A percentile compares a stretch with the other conserved stretches of the same genome.
Conservation (phyloP, 92 coral and sea anemone species). For the Phymanthus crucifer region DNA sequence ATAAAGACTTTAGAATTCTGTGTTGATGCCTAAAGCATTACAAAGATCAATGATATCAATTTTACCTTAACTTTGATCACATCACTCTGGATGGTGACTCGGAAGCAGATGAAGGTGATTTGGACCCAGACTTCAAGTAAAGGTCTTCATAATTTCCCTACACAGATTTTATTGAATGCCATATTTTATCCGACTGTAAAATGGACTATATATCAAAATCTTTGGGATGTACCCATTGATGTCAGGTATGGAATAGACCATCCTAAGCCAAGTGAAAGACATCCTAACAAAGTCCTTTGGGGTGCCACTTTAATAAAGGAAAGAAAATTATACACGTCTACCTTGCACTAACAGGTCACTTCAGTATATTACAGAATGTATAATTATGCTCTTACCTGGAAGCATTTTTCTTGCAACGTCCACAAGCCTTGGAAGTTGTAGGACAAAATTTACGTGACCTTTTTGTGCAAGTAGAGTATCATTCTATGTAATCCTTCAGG, state of each 20-base stretch:
- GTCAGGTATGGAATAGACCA: too few relatives aligned
- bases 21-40: too few relatives aligned
- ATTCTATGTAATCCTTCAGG: background rate
- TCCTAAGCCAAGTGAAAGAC: too few relatives aligned
- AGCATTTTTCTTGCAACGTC: too few relatives aligned
- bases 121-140: conserved; percentile 55
- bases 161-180: background rate
- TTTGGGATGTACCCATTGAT: background rate
- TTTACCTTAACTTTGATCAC: conserved; percentile 46
- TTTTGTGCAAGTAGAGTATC: background rate
- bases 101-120: conserved; percentile 49
- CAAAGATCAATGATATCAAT: too few relatives aligned
- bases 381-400: too few relatives aligned
- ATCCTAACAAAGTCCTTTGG: too few relatives aligned
- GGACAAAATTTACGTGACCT: background rate
- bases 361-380: background rate
- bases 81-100: conserved; percentile 43
- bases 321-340: background rate
- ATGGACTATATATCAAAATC: background rate
- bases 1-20: too few relatives aligned
- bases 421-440: too few relatives aligned
- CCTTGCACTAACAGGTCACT: background rate
- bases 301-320: background rate
- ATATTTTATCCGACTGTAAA: conserved; percentile 8
- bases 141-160: background rate